Evolutionary conservation across 2,113 vertebrate genomes (phyloP), one percentile per base, ranked within the genome.

Genomic region (Colinus virginianus): DNA sequence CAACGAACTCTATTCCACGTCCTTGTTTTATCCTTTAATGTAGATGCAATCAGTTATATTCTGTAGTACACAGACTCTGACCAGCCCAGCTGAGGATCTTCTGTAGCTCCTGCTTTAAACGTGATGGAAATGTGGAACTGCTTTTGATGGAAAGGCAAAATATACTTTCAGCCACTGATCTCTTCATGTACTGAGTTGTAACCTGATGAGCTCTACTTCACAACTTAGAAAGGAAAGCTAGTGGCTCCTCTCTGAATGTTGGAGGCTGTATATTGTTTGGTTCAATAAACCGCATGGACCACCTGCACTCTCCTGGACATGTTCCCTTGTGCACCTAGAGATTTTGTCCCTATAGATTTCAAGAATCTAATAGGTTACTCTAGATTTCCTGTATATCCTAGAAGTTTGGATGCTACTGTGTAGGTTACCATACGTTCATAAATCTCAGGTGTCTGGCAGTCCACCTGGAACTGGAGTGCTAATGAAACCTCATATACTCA

Each of bases 401-500:
- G 66, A 94, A 91, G 78, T 91, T 79, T 55, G 58, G 90, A 48
- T 70, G 63, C 91, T 94, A 85, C 94, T 0, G 2, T 83, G 85
- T 74, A 86, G 87, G 22, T 55, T 80, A 93, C 88, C 91, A 43
- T 93, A 93, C 90, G 94, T 74, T 83, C 43, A 32, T 90, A 91
- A 91, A 91, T 63, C 90, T 93, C 63, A 70, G 68, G 90, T 91
- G 89, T 96, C 91, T 96, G 94, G 91, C 82, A 48, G 63, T 67
- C 85, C 94, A 96, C 82, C 94, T 95, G 94, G 93, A 91, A 12
- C 78, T 95, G 85, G 91, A 85, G 76, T 56, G 90, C 67, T 32
- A 32, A 8, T 28, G 26, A 40, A 42, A 55, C 69, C 30, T 85
- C 2, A 0, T 42, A 3, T 1, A 76, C 22, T 40, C 26, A 4